Conservation (phyloP, 2,888 invertebrate species). For the Clepsis dumicolana region DNA sequence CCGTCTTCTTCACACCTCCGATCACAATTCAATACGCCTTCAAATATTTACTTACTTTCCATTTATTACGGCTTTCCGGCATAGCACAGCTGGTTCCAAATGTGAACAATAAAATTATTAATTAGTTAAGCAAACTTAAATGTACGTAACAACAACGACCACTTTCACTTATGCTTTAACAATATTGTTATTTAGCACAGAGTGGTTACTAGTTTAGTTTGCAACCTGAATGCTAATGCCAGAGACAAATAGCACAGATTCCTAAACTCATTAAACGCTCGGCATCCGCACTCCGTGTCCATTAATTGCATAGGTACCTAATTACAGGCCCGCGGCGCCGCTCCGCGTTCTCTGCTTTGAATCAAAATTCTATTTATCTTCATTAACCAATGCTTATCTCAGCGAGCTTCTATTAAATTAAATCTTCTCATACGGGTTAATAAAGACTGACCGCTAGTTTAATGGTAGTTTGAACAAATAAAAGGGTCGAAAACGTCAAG, state of each 20-base stretch:
- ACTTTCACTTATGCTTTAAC: slow-evolving; percentile 29
- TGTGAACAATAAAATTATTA: slow-evolving; percentile 22
- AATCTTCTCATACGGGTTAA: slow-evolving; percentile 63
- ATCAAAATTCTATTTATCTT: slow-evolving; percentile 77
- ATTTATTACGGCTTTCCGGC: slow-evolving; percentile 13
- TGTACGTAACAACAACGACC: slow-evolving; percentile 3
- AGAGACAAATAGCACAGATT: slow-evolving; percentile 18
- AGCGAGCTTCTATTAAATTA: slow-evolving; percentile 69
- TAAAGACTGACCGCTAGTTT: slow-evolving; percentile 34
- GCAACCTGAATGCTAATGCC: slow-evolving; percentile 36
- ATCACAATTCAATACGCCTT: slow-evolving; percentile 15
- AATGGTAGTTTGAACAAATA: slow-evolving; percentile 36
- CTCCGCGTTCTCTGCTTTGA: slow-evolving; percentile 48
- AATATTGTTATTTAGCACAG: slow-evolving; percentile 20
- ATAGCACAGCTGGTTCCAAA: slow-evolving; percentile 8
- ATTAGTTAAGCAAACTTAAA: not conserved
- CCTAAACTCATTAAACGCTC: slow-evolving; percentile 29
- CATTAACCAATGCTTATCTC: slow-evolving; percentile 63
- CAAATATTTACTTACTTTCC: slow-evolving; percentile 28
- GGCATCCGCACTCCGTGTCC: slow-evolving; percentile 33
- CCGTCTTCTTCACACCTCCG: slow-evolving; percentile 44
- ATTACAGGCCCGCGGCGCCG: slow-evolving; percentile 29
- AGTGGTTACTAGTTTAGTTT: slow-evolving; percentile 9
- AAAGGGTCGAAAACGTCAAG: slow-evolving; percentile 22
- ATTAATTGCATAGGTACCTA: slow-evolving; percentile 33